Base-by-base conservation (phyloP, 2,797 vertebrate genomes). In the Poeciliopsis gracilis region DNA sequence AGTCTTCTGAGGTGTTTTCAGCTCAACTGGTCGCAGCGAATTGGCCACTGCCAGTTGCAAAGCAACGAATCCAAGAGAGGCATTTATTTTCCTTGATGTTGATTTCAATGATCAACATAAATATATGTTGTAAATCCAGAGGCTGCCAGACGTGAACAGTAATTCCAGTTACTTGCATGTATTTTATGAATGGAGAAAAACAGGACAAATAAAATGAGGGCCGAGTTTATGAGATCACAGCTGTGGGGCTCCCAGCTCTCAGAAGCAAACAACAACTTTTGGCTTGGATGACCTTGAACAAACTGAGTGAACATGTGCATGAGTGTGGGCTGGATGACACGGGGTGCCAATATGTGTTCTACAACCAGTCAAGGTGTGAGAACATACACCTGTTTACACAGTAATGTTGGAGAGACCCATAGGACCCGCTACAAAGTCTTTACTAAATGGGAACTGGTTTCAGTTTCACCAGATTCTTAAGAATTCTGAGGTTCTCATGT, bases 211-310 rank as follows among this genome's bases (percentile, higher is more conserved):
- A 8, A 66, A 38, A 23, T 51, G 63, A 38, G 28, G 30, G n/a
- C 45, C 43, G 51, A n/a, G 28, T 70, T 15, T 51, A 55, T 43
- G 36, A 36, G 43, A 20, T 51, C 66, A 28, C 92, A 93, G 88
- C 80, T 92, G 93, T 86, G 71, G 23, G 7, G 41, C 77, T 93
- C 87, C 86, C 91, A 93, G 84, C 80, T 88, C 38, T 66, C n/a
- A 38, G 12, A 82, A 70, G 76, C 74, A 85, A 82, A 87, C 41
- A 79, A 63, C 49, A 61, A 82, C 4, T 47, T 76, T 82, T 38
- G n/a, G 55, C 36, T 74, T 49, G 55, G 53, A 72, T 89, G 87
- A 90, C 93, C 93, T 94, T 94, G 89, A 91, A 78, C 78, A 81
- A 30, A 28, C 11, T 59, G 53, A 38, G 8, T 81, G 49, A 69